Conservation (phyloP, 2,113 vertebrate genomes). For the Mus pahari region DNA sequence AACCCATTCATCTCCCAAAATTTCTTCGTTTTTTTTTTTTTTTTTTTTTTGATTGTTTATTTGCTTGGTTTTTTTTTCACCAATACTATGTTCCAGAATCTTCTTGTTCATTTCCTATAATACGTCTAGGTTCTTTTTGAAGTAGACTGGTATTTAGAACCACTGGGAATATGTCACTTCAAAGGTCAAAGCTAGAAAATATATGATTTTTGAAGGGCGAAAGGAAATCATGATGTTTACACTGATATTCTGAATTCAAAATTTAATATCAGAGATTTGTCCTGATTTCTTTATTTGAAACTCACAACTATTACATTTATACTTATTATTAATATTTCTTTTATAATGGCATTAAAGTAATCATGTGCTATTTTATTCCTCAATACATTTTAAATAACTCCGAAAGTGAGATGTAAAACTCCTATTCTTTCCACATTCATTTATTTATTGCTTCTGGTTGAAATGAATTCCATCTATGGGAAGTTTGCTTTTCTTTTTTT, state of each 20-base stretch:
- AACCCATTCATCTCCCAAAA: background rate
- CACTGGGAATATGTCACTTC: background rate
- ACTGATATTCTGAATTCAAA: slow-evolving; percentile 18
- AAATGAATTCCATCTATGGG: background rate
- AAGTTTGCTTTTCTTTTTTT: background rate
- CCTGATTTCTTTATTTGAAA: slow-evolving; percentile 9
- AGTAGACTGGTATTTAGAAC: background rate
- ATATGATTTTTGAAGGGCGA: background rate
- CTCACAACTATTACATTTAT: background rate
- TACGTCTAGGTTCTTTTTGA: background rate
- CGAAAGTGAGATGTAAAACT: slow-evolving; percentile 17
- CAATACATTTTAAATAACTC: background rate
- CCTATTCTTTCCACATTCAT: background rate
- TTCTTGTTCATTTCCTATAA: slow-evolving; percentile 6
- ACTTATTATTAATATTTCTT: slow-evolving; percentile 6
- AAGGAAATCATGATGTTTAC: slow-evolving; percentile 16
- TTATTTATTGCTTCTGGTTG: background rate
- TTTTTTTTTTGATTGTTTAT: background rate
- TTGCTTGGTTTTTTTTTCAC: background rate
- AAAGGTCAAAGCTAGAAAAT: slow-evolving; percentile 39
- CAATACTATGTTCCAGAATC: slow-evolving; percentile 21
- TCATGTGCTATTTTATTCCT: background rate
- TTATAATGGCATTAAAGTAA: slow-evolving; percentile 4
- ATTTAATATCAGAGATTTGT: slow-evolving; percentile 39
- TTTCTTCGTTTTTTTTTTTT: background rate